A percentile compares a stretch with the other conserved stretches of the same genome.
Conservation (phyloP, 2,797 vertebrate species). For the Discoglossus pictus region DNA sequence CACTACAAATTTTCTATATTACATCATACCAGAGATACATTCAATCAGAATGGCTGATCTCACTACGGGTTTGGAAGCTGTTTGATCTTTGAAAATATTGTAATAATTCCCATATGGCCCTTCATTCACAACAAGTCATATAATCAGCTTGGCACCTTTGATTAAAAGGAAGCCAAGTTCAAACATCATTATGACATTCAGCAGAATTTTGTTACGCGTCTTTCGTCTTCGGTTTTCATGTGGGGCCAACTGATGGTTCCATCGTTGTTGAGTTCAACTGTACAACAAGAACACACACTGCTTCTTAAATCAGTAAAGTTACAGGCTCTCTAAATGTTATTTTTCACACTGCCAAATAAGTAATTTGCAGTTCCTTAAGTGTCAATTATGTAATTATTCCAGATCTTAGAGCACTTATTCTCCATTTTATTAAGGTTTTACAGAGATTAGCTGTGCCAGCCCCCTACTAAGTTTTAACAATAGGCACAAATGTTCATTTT, state of each 20-base stretch:
- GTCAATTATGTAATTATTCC: slow-evolving; percentile 3
- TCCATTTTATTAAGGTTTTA: neutral
- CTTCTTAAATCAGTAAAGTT: no score
- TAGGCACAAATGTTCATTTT: no score
- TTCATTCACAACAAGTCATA: no score
- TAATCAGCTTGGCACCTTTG: neutral
- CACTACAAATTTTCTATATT: neutral
- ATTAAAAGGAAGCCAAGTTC: neutral
- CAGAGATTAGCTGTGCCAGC: no score
- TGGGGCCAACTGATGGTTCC: no score
- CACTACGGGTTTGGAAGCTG: no score
- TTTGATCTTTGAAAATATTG: neutral
- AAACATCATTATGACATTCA: no score
- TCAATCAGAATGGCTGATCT: neutral
- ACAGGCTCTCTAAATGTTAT: neutral
- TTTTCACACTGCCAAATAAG: neutral
- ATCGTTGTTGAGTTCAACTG: no score
- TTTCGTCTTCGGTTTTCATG: no score
- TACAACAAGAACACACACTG: no score
- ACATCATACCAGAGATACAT: neutral
- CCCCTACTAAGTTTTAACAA: no score
- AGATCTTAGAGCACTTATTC: neutral
- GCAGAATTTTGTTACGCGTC: no score
- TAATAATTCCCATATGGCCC: neutral
- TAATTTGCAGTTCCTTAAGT: neutral